Percentiles rank a stretch among this genome's conserved stretches.
Evolutionary conservation across 2,113 vertebrate species (phyloP).

Genomic region (Crypturellus undulatus): DNA sequence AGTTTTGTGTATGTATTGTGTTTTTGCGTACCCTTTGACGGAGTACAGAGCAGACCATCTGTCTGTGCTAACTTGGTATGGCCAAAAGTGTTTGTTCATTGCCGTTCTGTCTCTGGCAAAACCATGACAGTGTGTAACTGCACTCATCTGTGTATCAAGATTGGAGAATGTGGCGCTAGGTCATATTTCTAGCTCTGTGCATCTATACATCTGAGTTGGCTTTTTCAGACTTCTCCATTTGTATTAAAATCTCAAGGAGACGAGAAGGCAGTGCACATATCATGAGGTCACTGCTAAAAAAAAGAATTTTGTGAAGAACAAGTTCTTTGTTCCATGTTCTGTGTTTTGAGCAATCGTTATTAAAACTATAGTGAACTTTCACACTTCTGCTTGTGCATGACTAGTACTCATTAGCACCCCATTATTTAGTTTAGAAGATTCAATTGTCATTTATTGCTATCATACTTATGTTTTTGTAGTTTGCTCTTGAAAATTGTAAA

Average conservation of each 20-base stretch:
- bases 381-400: neutral
- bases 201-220: neutral
- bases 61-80: neutral
- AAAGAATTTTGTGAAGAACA: neutral
- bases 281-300: neutral
- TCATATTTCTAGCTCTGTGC: neutral
- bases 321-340: neutral
- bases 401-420: neutral
- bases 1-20: neutral
- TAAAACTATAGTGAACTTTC: neutral
- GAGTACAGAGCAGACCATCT: neutral
- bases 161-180: neutral
- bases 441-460: neutral
- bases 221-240: slow-evolving; percentile 28
- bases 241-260: slow-evolving; percentile 26
- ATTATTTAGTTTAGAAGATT: neutral
- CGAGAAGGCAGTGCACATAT: neutral
- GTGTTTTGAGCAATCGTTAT: neutral
- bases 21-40: neutral
- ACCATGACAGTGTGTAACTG: neutral
- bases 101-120: neutral
- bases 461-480: neutral
- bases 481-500: neutral
- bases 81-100: neutral
- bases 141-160: neutral